phyloP scores from a whole-genome alignment of 2,113 vertebrate species.

The Cyprinodon variegatus region DNA sequence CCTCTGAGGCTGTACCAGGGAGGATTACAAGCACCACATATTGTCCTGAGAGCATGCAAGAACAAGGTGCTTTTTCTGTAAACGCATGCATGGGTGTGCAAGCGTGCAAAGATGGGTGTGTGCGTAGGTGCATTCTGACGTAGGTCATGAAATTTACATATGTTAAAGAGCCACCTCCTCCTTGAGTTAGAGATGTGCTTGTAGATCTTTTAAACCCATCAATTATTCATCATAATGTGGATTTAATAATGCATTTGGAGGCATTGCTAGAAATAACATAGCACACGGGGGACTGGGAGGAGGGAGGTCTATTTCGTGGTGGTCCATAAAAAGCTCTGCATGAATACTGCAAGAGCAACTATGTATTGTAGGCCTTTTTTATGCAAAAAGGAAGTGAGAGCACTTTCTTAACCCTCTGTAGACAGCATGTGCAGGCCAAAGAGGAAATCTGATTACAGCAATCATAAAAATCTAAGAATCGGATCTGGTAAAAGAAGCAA shows the following conservation, averaged over 20 bases:
- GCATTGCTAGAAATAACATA: constrained; percentile 75
- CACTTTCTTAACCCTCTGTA: constrained; percentile 53
- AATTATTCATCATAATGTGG: constrained; percentile 78
- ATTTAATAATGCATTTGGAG: constrained; percentile 78
- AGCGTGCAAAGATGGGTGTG: background rate
- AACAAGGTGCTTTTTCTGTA: constrained; percentile 40
- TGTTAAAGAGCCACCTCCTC: constrained; percentile 47
- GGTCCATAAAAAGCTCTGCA: constrained; percentile 68
- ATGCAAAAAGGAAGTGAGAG: constrained; percentile 68
- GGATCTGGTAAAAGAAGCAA: too few relatives aligned
- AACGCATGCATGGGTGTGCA: background rate
- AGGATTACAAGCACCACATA: constrained; percentile 49
- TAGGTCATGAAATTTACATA: constrained; percentile 72
- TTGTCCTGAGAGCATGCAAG: constrained; percentile 49
- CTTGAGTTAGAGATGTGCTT: constrained; percentile 67
- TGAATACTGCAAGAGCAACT: constrained; percentile 71
- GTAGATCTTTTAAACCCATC: constrained; percentile 77
- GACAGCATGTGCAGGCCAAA: constrained; percentile 16
- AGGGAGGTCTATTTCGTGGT: constrained; percentile 62
- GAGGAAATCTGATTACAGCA: constrained; percentile 2
- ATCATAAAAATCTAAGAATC: too few relatives aligned
- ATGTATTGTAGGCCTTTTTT: constrained; percentile 82
- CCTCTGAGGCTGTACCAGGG: constrained; percentile 55
- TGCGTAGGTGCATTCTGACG: constrained; percentile 5
- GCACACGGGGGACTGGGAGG: constrained; percentile 60